phyloP scores from a whole-genome alignment of 2,797 vertebrate species.

The Anguilla pacifica region DNA sequence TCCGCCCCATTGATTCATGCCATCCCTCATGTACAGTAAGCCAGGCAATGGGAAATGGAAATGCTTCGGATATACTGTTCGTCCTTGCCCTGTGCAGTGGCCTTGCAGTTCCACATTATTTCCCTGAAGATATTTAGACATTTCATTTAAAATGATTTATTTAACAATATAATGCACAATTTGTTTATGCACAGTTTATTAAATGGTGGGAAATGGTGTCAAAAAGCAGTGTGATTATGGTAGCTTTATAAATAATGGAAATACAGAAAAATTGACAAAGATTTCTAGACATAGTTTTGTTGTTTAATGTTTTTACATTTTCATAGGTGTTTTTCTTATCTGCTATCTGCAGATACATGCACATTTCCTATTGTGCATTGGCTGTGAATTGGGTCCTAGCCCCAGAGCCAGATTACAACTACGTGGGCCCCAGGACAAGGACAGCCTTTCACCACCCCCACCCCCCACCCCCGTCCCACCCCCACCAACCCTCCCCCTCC shows the following conservation, averaged over 20 bases:
- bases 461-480: no score
- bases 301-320: no score
- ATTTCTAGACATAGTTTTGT: no score
- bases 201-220: neutral
- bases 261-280: no score
- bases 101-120: neutral
- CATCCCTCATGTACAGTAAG: constrained; percentile 48
- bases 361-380: neutral
- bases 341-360: neutral
- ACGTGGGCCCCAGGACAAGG: no score
- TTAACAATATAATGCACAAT: neutral
- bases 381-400: neutral
- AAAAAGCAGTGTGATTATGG: neutral
- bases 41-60: constrained; percentile 27
- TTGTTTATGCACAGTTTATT: neutral
- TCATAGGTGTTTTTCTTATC: no score
- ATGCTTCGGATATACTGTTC: constrained; percentile 15
- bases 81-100: neutral
- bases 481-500: no score
- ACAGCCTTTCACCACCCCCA: no score
- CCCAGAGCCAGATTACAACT: no score
- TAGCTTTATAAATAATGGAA: no score
- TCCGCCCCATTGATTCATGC: constrained; percentile 62
- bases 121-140: neutral
- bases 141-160: neutral